These are phyloP conservation scores for Caenorhabditis sp. DNA, from an alignment of 2,888 invertebrate genomes.

Conservation along the genomic window DNA sequence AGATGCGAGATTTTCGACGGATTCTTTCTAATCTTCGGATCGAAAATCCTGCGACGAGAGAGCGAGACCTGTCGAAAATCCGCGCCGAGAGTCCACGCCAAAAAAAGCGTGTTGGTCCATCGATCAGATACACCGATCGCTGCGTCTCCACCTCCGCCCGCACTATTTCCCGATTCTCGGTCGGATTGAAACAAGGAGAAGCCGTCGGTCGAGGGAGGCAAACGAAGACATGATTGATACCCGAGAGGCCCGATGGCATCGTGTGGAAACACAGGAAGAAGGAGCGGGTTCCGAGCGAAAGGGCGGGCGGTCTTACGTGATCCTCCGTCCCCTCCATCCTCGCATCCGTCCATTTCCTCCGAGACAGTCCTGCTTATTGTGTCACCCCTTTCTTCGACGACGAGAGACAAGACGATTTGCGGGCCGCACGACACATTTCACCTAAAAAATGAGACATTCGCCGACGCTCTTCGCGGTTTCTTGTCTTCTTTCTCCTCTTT, in stretches of 20 bases:
- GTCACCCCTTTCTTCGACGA: constrained; percentile 15
- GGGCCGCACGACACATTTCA: constrained; percentile 26
- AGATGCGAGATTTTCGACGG: too few species aligned
- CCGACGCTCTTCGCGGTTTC: constrained; percentile 28
- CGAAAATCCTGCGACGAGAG: background rate
- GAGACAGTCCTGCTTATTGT: constrained; percentile 23
- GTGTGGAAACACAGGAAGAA: constrained; percentile 10
- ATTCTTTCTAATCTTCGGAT: too few species aligned
- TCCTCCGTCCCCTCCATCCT: constrained; percentile 8
- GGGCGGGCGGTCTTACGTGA: constrained; percentile 50
- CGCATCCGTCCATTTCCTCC: constrained; percentile 1
- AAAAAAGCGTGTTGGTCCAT: constrained; percentile 40
- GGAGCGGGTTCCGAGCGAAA: constrained; percentile 32
- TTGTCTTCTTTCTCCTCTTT: background rate
- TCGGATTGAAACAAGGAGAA: constrained; percentile 21
- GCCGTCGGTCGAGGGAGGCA: background rate
- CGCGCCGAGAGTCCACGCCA: background rate
- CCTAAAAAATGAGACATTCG: constrained; percentile 44
- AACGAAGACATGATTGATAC: constrained; percentile 29
- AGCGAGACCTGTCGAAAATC: constrained; percentile 32
- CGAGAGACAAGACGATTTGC: too few species aligned
- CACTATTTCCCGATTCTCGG: background rate
- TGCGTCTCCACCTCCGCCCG: background rate
- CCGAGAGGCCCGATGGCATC: background rate
- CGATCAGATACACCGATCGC: constrained; percentile 34